Evolutionary conservation across 1,140 invertebrate species (phyloP), one percentile per base, ranked within the genome.

Genomic region (Scaptodrosophila lebanonensis): DNA sequence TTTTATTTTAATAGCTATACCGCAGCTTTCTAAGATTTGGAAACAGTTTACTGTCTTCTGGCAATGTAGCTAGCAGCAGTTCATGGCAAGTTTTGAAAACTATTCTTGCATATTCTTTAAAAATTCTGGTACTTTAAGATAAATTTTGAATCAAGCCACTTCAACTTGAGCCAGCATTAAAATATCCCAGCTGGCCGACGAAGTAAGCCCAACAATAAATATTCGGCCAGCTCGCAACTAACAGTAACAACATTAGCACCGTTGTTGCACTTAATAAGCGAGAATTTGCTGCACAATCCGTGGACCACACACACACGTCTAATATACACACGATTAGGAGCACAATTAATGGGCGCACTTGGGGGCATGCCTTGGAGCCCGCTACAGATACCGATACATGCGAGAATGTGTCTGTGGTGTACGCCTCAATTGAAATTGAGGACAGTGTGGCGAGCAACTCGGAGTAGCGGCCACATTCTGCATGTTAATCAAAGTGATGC

Each of bases 401-500:
- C 48, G 54, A 13, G 11, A 18, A 16, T 30, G 40, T 27, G 13
- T 32, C 27, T 43, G 17, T 35, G 12, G 22, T 25, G 8, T 25
- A 8, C 22, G 8, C 3, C 3, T 25, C 22, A 25, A 8, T 25
- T 25, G 48, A 32, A 40, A 13, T 27, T 36, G 11, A 1, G 33
- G n/a, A 16, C 13, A 12, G 1, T 9, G 9, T 16, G 11, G 2
- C 4, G 40, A 5, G 12, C 6, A n/a, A n/a, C n/a, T n/a, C n/a
- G 9, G n/a, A 13, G 53, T 44, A 15, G 40, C 12, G 17, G 30
- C 22, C 36, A 30, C 0, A 18, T 40, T 29, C 11, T 20, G 17
- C 36, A 68, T 49, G 58, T 77, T 79, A 72, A 72, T 72, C 54
- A 79, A 53, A 50, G 63, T 36, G 32, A 4, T n/a, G n/a, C n/a